Evolutionary conservation across 1,140 invertebrate genomes (phyloP).

Genomic region (Vanessa atalanta): DNA sequence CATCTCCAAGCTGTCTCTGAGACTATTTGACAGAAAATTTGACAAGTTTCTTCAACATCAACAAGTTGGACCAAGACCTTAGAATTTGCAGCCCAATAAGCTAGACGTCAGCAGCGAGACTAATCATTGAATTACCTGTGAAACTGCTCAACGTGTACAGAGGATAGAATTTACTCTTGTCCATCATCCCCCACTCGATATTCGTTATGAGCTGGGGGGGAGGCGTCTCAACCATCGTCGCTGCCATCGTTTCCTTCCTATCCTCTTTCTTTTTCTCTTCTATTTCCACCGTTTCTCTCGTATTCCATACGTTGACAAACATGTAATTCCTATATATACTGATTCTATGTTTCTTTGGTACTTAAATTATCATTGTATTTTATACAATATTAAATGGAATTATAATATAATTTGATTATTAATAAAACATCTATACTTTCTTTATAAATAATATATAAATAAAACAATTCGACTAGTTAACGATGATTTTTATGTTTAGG

Average conservation of each 20-base stretch:
- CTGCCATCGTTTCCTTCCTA: conserved; percentile 57
- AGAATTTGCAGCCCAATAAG: too few relatives aligned
- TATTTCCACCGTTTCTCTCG: conserved; percentile 8
- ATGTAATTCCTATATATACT: conserved; percentile 50
- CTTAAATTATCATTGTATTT: conserved; percentile 44
- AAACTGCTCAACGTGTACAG: conserved; percentile 90
- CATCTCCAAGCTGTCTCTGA: too few relatives aligned
- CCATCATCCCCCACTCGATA: conserved; percentile 99
- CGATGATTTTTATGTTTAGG: conserved; percentile 26
- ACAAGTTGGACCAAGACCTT: too few relatives aligned
- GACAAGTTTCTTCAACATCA: too few relatives aligned
- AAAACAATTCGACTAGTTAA: conserved; percentile 45
- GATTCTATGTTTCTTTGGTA: conserved; percentile 49
- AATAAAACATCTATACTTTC: neutral
- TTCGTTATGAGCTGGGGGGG: conserved; percentile 87
- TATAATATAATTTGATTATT: conserved; percentile 14
- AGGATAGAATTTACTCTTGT: conserved; percentile 96
- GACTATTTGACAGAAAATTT: too few relatives aligned
- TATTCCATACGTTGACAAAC: conserved; percentile 57
- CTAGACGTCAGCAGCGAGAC: too few relatives aligned
- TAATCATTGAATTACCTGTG: conserved; percentile 55
- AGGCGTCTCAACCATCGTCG: conserved; percentile 80
- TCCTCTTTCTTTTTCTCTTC: conserved; percentile 32
- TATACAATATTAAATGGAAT: conserved; percentile 41
- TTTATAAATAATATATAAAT: conserved; percentile 33